Evolutionary conservation across 2,888 invertebrate species (phyloP), one percentile per base, ranked within the genome.

Genomic region (Mythimna lalbum): DNA sequence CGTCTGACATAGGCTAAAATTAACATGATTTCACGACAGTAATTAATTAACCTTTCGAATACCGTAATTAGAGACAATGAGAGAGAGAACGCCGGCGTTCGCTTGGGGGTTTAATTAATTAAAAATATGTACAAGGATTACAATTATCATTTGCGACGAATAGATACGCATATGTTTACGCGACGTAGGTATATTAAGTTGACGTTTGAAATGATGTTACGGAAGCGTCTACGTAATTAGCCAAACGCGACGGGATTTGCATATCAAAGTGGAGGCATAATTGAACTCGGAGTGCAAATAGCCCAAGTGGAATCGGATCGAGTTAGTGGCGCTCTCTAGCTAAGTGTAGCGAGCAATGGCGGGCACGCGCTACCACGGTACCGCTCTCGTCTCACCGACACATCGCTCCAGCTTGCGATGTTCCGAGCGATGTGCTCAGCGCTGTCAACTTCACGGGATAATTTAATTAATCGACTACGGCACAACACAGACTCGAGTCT

Each of bases 221-320:
- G 90, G 91, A 91, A 93, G 91, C 92, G 91, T 93, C 92, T 93
- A 93, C 91, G 92, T 94, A 94, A 95, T 95, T 95, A 95, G 93
- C 91, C 92, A 88, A 93, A 94, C 93, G 92, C 93, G 92, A 92
- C 90, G 88, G 91, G 92, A 95, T 95, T 95, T 95, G 94, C 95
- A 95, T 95, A 93, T 94, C 95, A 95, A 95, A 95, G 95, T 92
- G 92, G 92, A 91, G 86, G 92, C 91, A 94, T 95, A 95, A 95
- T 95, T 95, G 94, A 94, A 93, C 92, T 90, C 88, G 86, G 91
- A 93, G 93, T 92, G 94, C 93, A 95, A 95, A 95, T 95, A 95
- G 95, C 91, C 91, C 90, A 90, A 94, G 93, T 93, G 93, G 93
- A 94, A 94, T 93, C 92, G 90, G 93, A 94, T 94, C 90, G 92